Conservation (phyloP, 2,888 invertebrate species). For the Hirtodrosophila alboralis region DNA sequence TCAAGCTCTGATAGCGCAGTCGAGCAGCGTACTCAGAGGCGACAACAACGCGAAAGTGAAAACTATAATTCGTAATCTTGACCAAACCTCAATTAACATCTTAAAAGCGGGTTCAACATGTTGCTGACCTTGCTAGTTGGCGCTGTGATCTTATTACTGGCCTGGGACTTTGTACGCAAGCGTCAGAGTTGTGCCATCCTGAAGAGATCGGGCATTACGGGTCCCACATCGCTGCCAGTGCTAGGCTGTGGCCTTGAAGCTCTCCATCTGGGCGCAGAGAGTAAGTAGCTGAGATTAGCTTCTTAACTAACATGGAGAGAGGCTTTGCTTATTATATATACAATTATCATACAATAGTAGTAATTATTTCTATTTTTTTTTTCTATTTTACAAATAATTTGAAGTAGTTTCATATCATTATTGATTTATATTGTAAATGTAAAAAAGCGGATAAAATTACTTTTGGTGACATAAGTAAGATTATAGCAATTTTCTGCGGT, state of each 20-base stretch:
- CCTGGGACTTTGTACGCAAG: constrained; percentile 61
- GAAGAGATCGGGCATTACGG: constrained; percentile 37
- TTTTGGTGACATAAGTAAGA: too few species aligned
- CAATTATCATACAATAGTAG: too few species aligned
- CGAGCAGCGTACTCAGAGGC: constrained; percentile 30
- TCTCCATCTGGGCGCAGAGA: constrained; percentile 2
- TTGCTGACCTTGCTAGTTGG: constrained; percentile 44
- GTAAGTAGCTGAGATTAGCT: too few species aligned
- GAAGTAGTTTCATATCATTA: too few species aligned
- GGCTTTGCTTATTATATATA: too few species aligned
- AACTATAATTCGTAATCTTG: neutral
- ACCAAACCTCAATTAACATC: constrained; percentile 13
- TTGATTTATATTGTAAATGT: too few species aligned
- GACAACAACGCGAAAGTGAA: constrained; percentile 32
- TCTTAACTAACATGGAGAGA: too few species aligned
- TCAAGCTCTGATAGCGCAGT: constrained; percentile 37
- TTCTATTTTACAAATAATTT: too few species aligned
- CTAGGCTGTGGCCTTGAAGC: constrained; percentile 56
- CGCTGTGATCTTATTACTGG: constrained; percentile 40
- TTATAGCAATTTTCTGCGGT: too few species aligned
- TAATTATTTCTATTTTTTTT: too few species aligned
- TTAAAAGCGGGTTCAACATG: constrained; percentile 40
- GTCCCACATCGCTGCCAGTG: constrained; percentile 51
- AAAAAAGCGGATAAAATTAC: too few species aligned
- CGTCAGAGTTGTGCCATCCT: constrained; percentile 36